These are phyloP conservation scores for Martes flavigula DNA, from an alignment of 2,797 vertebrate species.

Conservation along the genomic window DNA sequence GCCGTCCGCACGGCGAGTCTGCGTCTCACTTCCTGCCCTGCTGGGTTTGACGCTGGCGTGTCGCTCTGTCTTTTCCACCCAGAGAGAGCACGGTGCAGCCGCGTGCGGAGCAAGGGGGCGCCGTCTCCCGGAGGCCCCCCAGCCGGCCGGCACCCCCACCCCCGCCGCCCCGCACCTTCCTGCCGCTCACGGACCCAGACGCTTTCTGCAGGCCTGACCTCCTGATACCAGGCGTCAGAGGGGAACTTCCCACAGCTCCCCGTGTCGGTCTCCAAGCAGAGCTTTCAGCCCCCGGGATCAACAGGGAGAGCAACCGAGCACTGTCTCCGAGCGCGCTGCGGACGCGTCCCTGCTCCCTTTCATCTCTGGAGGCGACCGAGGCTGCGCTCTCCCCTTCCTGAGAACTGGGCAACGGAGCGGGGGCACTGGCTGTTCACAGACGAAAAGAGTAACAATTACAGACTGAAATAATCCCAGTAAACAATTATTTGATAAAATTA, in stretches of 20 bases:
- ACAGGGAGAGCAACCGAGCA: neutral
- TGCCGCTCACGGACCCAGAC: neutral
- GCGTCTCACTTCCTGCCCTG: rapidly evolving
- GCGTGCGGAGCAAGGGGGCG: rapidly evolving
- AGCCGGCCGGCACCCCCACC: rapidly evolving
- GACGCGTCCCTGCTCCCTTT: slow-evolving; percentile 28
- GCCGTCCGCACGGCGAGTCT: neutral
- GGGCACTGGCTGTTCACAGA: slow-evolving; percentile 45
- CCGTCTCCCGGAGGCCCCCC: rapidly evolving
- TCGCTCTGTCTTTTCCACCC: rapidly evolving
- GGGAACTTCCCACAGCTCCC: neutral
- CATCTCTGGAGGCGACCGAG: neutral
- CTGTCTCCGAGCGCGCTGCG: neutral
- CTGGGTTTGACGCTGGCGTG: rapidly evolving
- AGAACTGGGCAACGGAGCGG: neutral
- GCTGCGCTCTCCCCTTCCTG: slow-evolving; percentile 31
- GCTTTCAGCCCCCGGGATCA: slow-evolving; percentile 61
- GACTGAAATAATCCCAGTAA: slow-evolving; percentile 76
- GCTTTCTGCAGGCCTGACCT: neutral
- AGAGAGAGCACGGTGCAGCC: rapidly evolving
- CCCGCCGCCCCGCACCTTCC: rapidly evolving
- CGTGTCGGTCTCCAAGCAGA: neutral
- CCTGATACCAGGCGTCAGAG: neutral
- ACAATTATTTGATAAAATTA: slow-evolving; percentile 74
- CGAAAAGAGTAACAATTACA: slow-evolving; percentile 52